A percentile compares a stretch with the other conserved stretches of the same genome.
phyloP scores from a whole-genome alignment of 2,888 invertebrate genomes.

The Drosophila acutilabella region DNA sequence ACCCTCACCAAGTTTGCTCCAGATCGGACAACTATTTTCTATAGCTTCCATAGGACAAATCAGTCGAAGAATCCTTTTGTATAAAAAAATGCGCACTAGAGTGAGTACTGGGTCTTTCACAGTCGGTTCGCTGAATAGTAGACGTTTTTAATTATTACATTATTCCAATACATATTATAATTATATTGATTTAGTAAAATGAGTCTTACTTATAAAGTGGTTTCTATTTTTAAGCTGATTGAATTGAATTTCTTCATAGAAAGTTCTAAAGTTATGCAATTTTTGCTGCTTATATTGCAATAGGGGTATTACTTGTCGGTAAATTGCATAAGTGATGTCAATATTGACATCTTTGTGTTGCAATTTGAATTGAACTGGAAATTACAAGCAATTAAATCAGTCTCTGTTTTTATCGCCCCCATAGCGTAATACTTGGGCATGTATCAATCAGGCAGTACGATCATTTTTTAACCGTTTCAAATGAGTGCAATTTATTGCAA shows the following conservation, averaged over 20 bases:
- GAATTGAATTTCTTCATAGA: background rate
- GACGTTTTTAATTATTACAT: too few species aligned
- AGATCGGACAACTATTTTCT: too few species aligned
- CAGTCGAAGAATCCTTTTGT: too few species aligned
- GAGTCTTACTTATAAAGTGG: too few species aligned
- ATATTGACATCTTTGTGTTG: constrained; percentile 14
- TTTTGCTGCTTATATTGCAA: background rate
- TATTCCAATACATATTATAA: too few species aligned
- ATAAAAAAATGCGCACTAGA: too few species aligned
- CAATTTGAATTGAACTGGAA: constrained; percentile 19
- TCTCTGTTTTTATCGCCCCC: background rate
- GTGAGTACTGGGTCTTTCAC: too few species aligned
- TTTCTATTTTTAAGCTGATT: too few species aligned
- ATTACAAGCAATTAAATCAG: constrained; percentile 21
- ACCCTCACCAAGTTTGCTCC: too few species aligned
- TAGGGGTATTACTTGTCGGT: constrained; percentile 2
- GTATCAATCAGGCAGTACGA: background rate
- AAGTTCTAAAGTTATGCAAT: background rate
- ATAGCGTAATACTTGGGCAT: background rate
- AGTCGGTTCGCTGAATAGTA: too few species aligned
- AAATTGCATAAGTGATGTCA: constrained; percentile 6
- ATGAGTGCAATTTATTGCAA: constrained; percentile 25
- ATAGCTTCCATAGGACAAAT: too few species aligned
- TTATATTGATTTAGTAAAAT: too few species aligned
- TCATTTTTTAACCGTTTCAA: constrained; percentile 20